phyloP scores from a whole-genome alignment of 2,888 invertebrate species.

The Metalampra italica region DNA sequence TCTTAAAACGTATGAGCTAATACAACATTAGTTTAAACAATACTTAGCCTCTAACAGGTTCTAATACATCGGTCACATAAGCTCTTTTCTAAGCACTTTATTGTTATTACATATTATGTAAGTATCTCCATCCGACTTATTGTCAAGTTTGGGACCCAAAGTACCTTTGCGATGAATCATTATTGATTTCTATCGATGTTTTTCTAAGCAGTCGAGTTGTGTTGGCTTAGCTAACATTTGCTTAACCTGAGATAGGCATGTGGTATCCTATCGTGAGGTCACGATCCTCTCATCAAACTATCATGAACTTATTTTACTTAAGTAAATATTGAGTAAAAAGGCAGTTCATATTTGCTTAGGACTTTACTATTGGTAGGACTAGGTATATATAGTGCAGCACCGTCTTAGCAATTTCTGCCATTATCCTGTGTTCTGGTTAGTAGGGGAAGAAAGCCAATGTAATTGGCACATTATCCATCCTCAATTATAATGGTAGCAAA shows the following conservation, averaged over 20 bases:
- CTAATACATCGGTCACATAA: too few relatives aligned
- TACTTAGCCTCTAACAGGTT: neutral
- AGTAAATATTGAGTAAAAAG: neutral
- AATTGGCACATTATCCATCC: too few relatives aligned
- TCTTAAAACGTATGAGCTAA: too few relatives aligned
- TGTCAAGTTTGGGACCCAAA: conserved; percentile 1
- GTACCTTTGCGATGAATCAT: conserved; percentile 34
- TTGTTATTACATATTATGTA: conserved; percentile 17
- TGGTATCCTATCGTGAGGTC: conserved; percentile 33
- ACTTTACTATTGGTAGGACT: too few relatives aligned
- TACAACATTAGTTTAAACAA: too few relatives aligned
- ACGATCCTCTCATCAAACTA: conserved; percentile 19
- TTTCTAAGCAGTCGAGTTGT: conserved; percentile 35
- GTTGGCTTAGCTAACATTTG: conserved; percentile 46
- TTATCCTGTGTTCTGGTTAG: too few relatives aligned
- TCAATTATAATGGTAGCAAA: too few relatives aligned
- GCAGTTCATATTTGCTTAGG: too few relatives aligned
- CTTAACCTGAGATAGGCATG: conserved; percentile 35
- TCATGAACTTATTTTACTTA: conserved; percentile 15
- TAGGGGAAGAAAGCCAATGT: too few relatives aligned
- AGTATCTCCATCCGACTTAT: neutral
- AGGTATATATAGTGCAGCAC: too few relatives aligned
- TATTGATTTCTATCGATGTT: conserved; percentile 48
- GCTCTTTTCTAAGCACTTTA: neutral
- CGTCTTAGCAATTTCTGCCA: too few relatives aligned